Percentiles rank a stretch among this genome's conserved stretches.
Evolutionary conservation across 2,797 vertebrate genomes (phyloP).

Genomic region (Paratrypauchen microcephalus): DNA sequence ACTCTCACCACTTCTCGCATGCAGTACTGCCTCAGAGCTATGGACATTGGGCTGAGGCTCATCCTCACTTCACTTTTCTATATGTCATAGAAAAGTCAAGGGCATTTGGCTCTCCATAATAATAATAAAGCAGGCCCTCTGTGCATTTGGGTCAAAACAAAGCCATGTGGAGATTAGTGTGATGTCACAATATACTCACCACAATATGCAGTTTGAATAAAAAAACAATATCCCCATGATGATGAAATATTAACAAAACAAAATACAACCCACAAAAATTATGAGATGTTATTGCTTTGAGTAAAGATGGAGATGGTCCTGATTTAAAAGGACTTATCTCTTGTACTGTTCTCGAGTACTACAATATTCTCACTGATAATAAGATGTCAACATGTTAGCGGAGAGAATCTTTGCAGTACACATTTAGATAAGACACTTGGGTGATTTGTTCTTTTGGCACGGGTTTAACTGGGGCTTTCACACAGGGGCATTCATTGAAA

Average conservation of each 20-base stretch:
- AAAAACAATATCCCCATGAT: neutral
- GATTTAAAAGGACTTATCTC: too few species aligned
- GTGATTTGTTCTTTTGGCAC: slow-evolving; percentile 31
- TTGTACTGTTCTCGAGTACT: neutral
- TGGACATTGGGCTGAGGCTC: slow-evolving; percentile 19
- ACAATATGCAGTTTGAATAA: neutral
- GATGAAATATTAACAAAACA: neutral
- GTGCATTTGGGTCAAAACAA: slow-evolving; percentile 37
- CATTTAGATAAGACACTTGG: slow-evolving; percentile 33
- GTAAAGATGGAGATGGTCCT: too few species aligned
- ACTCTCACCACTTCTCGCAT: slow-evolving; percentile 61
- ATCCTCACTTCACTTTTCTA: slow-evolving; percentile 19
- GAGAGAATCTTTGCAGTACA: slow-evolving; percentile 5
- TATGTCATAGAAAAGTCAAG: slow-evolving; percentile 10
- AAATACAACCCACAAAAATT: neutral
- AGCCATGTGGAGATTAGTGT: neutral
- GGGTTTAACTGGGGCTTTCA: slow-evolving; percentile 60
- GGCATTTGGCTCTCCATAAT: slow-evolving; percentile 48
- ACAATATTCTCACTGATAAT: slow-evolving; percentile 26
- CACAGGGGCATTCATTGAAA: slow-evolving; percentile 65
- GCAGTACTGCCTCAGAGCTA: slow-evolving; percentile 47
- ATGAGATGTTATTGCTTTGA: neutral
- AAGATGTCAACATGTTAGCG: slow-evolving; percentile 24
- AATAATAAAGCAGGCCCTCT: slow-evolving; percentile 41
- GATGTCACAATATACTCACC: too few species aligned